A percentile compares a stretch with the other conserved stretches of the same genome.
Conservation (phyloP, 1,140 invertebrate species). For the Gonioctena quinquepunctata region DNA sequence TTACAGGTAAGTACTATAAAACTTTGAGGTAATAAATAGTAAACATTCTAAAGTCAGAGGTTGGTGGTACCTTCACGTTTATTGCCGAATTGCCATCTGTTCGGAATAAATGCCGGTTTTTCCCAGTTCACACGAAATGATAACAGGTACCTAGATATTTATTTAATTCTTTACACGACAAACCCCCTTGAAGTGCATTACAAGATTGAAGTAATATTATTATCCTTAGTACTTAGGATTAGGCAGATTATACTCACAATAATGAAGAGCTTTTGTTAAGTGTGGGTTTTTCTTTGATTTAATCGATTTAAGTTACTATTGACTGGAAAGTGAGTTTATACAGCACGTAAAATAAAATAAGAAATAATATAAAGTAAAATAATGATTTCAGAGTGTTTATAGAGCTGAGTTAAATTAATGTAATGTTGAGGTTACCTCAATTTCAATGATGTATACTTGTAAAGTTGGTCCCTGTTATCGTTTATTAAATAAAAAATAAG, state of each 20-base stretch:
- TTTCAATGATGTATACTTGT: no score
- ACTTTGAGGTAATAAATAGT: neutral
- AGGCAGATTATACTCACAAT: neutral
- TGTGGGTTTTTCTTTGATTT: neutral
- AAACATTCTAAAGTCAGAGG: neutral
- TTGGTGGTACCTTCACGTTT: neutral
- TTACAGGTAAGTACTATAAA: neutral
- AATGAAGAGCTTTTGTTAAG: neutral
- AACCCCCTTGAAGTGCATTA: neutral
- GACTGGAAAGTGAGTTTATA: no score
- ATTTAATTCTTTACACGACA: neutral
- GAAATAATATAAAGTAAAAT: no score
- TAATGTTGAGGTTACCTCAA: no score
- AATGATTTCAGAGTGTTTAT: no score
- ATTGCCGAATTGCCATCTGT: neutral
- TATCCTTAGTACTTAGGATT: neutral
- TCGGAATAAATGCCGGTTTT: neutral
- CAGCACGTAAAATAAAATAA: no score
- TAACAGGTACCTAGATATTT: neutral
- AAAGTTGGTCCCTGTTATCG: no score
- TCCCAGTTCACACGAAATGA: neutral
- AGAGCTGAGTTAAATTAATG: no score
- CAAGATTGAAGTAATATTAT: neutral
- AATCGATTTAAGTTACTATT: no score
- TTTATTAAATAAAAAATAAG: no score